These are phyloP conservation scores for Agapetus fuscipes DNA, from an alignment of 2,888 invertebrate species.

Conservation along the genomic window DNA sequence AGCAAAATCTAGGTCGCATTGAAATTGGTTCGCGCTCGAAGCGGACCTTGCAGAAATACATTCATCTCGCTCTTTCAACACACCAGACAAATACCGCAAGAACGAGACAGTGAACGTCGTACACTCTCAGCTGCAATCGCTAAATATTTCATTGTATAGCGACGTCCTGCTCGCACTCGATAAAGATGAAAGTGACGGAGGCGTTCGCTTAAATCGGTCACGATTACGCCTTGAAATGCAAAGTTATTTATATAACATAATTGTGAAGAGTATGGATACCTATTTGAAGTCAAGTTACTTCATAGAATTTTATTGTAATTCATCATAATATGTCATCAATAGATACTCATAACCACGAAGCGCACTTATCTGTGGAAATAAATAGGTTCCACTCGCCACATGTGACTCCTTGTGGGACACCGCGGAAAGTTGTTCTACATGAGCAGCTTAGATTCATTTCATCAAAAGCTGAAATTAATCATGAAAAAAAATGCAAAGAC, in stretches of 20 bases:
- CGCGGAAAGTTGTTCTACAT: no score
- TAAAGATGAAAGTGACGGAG: slow-evolving; percentile 15
- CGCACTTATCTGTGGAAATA: no score
- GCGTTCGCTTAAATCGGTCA: slow-evolving; percentile 17
- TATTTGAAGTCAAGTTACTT: background rate
- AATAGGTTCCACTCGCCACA: no score
- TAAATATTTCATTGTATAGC: slow-evolving; percentile 15
- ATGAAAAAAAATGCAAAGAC: no score
- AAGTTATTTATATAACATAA: slow-evolving; percentile 3
- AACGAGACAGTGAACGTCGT: slow-evolving; percentile 10
- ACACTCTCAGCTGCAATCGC: slow-evolving; percentile 13
- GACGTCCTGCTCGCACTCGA: slow-evolving; percentile 17
- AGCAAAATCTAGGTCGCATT: slow-evolving; percentile 52
- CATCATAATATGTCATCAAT: no score
- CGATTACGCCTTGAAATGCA: slow-evolving; percentile 22
- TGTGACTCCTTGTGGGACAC: no score
- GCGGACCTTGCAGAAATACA: slow-evolving; percentile 22
- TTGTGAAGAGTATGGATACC: background rate
- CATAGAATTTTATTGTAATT: background rate
- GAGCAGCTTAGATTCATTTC: no score
- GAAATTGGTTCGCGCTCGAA: slow-evolving; percentile 41
- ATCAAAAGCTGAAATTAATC: no score
- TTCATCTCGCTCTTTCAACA: slow-evolving; percentile 17
- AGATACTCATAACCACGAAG: no score
- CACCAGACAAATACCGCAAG: background rate